Evolutionary conservation across 2,113 vertebrate genomes (phyloP).

Genomic region (Centropus unirufus): DNA sequence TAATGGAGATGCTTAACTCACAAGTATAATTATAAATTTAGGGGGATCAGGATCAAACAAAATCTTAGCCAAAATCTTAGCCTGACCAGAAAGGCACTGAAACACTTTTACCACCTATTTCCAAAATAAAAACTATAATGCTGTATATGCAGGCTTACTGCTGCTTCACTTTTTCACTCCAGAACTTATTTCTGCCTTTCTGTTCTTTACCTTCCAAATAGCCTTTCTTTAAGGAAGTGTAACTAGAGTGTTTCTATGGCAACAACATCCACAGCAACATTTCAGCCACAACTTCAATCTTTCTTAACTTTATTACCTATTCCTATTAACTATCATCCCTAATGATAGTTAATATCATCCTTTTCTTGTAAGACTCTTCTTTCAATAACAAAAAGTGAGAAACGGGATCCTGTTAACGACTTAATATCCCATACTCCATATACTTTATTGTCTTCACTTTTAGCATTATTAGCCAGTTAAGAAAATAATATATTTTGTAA

Average conservation of each 20-base stretch:
- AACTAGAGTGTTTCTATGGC: background rate
- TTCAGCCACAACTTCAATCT: background rate
- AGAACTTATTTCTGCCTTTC: background rate
- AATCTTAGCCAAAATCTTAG: background rate
- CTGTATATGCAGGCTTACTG: background rate
- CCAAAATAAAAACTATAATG: background rate
- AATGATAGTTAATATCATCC: background rate
- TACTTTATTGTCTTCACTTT: background rate
- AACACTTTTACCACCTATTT: background rate
- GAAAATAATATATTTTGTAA: background rate
- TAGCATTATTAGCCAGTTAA: background rate
- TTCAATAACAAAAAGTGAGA: background rate
- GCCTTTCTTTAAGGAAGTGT: background rate
- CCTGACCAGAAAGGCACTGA: background rate
- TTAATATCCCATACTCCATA: background rate
- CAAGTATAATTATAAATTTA: background rate
- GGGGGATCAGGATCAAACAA: background rate
- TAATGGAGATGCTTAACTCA: background rate
- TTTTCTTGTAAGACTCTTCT: background rate
- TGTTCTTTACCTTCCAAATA: background rate
- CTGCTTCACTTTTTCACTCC: background rate
- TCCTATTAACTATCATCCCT: background rate
- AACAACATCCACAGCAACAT: background rate
- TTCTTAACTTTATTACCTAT: background rate
- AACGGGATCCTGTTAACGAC: background rate